Base-by-base conservation (phyloP, 35 echinoderm and acorn worm species). In the Apostichopus parvimensis region DNA sequence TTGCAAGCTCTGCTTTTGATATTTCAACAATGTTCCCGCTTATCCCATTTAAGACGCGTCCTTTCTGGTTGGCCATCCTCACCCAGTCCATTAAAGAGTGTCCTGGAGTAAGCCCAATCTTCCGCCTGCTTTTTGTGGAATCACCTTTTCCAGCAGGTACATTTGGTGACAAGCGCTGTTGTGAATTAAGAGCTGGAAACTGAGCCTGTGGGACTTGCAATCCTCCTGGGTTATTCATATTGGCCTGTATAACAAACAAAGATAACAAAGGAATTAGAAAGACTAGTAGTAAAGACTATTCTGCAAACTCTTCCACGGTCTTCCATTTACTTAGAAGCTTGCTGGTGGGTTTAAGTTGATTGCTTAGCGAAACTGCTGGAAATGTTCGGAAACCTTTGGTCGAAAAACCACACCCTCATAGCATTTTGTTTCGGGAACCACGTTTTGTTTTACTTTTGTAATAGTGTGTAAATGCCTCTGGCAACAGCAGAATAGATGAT, bases 61-160 rank as follows among this genome's bases (percentile, higher is more conserved):
- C 96, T 85, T 94, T 92, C 77, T 92, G 90, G 57, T 98, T 93
- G 20, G 94, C 96, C 34, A 98, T 79, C 61, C 96, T 55, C 12
- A 98, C 92, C 96, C 96, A 98, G 86, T 98, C 96, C 96, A 98
- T 98, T 1, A 98, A 79, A 3, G 96, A 98, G 45, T 92, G 92
- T 13, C 96, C 96, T 23, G 92, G 94, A 6, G 90, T 94, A 23
- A 98, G 90, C 53, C 94, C 92, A 18, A 95, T 93, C 71, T 98
- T 98, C 12, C 53, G 45, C 11, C 96, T 84, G 0, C 82, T 21
- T 56, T 89, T 83, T 5, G 87, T 66, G 10, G 73, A 70, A 25
- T 92, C 83, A 9, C 90, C 77, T 62, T 68, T 77, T 22, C 90
- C 91, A 6, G 86, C 25, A 79, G 84, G 84, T 20, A 83, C 59